phyloP scores from a whole-genome alignment of 2,888 invertebrate species.

The Heliconius sara region DNA sequence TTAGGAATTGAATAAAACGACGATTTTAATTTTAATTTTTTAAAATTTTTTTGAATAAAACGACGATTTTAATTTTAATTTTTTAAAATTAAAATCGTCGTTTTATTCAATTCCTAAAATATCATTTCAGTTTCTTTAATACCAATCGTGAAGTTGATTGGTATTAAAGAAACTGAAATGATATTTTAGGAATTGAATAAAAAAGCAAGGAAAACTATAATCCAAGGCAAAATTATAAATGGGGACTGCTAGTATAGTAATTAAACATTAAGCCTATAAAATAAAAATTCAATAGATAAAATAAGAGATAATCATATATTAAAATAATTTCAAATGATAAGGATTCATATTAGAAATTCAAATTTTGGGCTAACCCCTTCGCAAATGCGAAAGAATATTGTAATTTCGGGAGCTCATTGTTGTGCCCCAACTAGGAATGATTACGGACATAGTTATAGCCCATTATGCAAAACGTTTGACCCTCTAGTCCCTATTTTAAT shows the following conservation, averaged over 20 bases:
- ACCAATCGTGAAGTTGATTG: too few relatives aligned
- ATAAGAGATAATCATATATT: neutral
- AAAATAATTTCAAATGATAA: slow-evolving; percentile 22
- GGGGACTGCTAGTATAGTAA: neutral
- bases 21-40: too few relatives aligned
- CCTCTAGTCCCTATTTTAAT: slow-evolving; percentile 24
- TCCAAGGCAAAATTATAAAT: too few relatives aligned
- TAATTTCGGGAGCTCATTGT: slow-evolving; percentile 30
- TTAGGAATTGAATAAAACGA: too few relatives aligned
- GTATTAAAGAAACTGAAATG: too few relatives aligned
- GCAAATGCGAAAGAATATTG: slow-evolving; percentile 25
- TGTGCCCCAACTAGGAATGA: slow-evolving; percentile 27
- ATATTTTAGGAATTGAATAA: too few relatives aligned
- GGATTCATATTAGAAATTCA: slow-evolving; percentile 19
- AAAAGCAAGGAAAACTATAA: too few relatives aligned
- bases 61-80: too few relatives aligned
- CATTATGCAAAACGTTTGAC: slow-evolving; percentile 32
- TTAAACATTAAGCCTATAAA: neutral
- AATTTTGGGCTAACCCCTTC: slow-evolving; percentile 26
- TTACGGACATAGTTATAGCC: slow-evolving; percentile 26
- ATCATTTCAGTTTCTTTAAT: too few relatives aligned
- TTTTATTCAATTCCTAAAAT: too few relatives aligned
- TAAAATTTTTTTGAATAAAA: too few relatives aligned
- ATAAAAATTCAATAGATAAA: neutral
- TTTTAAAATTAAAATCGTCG: too few relatives aligned